Evolutionary conservation across 2,888 invertebrate species (phyloP), one percentile per base, ranked within the genome.

Genomic region (Furcula furcula): DNA sequence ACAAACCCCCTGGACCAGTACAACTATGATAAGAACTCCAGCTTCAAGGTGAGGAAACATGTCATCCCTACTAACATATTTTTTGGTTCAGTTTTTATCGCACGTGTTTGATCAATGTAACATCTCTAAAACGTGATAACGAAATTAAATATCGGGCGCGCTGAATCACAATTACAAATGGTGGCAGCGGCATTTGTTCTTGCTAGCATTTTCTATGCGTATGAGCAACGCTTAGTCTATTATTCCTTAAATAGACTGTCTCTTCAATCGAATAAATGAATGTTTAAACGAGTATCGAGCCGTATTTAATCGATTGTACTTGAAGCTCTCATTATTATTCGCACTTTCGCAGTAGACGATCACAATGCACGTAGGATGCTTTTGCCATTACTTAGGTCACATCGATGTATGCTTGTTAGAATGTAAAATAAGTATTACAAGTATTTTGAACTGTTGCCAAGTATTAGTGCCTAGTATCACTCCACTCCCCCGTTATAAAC

Each of bases 1-100:
- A 94, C 95, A 65, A 96, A 95, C 87, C 97, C 97, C 30, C 86
- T 97, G 84, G 96, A 96, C 68, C 91, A 91, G 62, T 93, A 90
- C 74, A 84, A 82, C 55, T 89, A 90, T 55, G 90, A 91, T 51
- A 91, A 90, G 63, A 86, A 83, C 64, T 79, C 83, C 53, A 77
- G 75, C 66, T 83, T 86, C 74, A 79, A 88, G 89, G 83, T 90
- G 68, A 73, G 70, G 40, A 41, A 19, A 40, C 9, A 4, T 10
- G 13, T 28, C 22, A n/a, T 16, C 46, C 33, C 43, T 41, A 36
- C 38, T n/a, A 9, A 10, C 3, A 21, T 21, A 46, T 40, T 50
- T 46, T 37, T 41, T 28, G 33, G 36, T 31, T 29, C 13, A 22
- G 29, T 44, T 42, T 49, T 37, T 51, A 31, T 34, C 31, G 31